These are phyloP conservation scores for Ciconia stormi DNA, from an alignment of 2,113 vertebrate species.

Conservation along the genomic window DNA sequence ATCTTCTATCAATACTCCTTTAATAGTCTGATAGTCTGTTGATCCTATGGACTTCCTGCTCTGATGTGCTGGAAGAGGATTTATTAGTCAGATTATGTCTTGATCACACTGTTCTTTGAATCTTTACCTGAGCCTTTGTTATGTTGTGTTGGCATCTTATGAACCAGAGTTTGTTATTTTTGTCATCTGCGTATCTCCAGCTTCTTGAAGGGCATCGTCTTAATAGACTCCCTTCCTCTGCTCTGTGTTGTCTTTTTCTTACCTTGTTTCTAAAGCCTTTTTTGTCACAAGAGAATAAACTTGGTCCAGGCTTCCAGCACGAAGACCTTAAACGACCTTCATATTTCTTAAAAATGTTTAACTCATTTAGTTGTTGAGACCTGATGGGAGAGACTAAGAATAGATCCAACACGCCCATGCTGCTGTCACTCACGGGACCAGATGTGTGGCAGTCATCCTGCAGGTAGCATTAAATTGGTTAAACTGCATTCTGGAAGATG, in stretches of 20 bases:
- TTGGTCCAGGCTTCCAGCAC: neutral
- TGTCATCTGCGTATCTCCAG: neutral
- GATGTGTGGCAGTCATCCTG: neutral
- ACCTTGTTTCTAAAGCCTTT: neutral
- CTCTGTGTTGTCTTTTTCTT: neutral
- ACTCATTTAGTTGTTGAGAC: neutral
- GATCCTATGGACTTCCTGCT: neutral
- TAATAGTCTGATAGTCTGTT: neutral
- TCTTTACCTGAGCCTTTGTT: neutral
- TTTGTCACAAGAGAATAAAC: neutral
- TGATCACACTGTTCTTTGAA: neutral
- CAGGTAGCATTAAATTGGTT: neutral
- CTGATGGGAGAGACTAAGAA: neutral
- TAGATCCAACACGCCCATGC: neutral
- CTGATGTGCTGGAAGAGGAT: neutral
- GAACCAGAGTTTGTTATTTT: neutral
- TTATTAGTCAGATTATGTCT: neutral
- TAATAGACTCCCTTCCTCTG: neutral
- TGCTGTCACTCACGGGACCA: neutral
- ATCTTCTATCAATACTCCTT: neutral
- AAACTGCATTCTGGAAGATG: neutral
- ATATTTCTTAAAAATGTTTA: neutral
- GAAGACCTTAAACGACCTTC: neutral
- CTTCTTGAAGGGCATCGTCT: neutral
- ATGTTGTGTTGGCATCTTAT: neutral